Base-by-base conservation (phyloP, 2,113 vertebrate species). In the Etia nguti region DNA sequence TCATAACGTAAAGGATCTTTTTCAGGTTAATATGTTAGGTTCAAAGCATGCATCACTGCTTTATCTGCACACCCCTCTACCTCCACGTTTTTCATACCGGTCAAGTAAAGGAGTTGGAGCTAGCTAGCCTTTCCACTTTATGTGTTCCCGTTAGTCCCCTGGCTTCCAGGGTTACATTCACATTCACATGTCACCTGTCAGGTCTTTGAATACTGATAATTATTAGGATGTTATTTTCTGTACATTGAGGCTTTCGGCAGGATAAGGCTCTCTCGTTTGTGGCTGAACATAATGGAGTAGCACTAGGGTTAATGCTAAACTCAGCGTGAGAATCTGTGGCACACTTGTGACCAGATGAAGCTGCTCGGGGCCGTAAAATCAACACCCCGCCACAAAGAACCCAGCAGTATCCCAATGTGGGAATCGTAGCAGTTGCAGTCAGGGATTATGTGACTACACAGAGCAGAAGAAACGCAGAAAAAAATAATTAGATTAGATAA, bases 371-470 rank as follows among this genome's bases (percentile, higher is more conserved):
- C 11, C 0, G 36, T 68, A 1, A 41, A 38, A 38, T 13, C 34
- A 41, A 41, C 36, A 22, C 62, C 7, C 38, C 0, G 2, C 62
- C 36, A 24, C 65, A 0, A 12, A 15, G n/a, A 46, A 26, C 0
- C 20, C 29, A 60, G 57, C 29, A 60, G 57, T 60, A 10, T 60
- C 22, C 13, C 8, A 73, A 0, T 26, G 8, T 46, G 41, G 65
- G 38, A 46, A 10, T 1, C 2, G 38, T 16, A 70, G 7, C n/a
- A 41, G n/a, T 24, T n/a, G 12, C 65, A 24, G 65, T 24, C n/a
- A 0, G 38, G 6, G n/a, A 43, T 1, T 6, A 0, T 22, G n/a
- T 24, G 36, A 70, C 7, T 0, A 13, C 4, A 41, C 0, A n/a
- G 7, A 70, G 62, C n/a, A 70, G n/a, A 24, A 38, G 34, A 41